A percentile compares a stretch with the other conserved stretches of the same genome.
phyloP scores from a whole-genome alignment of 2,797 vertebrate species.

The Anas bahamensis region DNA sequence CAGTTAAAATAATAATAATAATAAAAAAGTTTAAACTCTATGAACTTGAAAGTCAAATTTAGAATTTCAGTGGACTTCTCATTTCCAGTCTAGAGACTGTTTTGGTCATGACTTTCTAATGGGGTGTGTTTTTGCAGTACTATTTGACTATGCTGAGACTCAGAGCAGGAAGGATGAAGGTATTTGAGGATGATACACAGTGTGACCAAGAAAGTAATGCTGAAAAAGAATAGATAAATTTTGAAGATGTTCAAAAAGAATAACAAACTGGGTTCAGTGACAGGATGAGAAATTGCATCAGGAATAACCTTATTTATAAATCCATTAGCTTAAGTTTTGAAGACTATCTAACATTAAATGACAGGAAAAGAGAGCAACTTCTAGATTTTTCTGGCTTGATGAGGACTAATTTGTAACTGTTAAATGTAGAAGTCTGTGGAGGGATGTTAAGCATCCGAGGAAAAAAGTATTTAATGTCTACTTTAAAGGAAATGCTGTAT shows the following conservation, averaged over 20 bases:
- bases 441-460: not conserved
- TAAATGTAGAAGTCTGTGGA: not conserved
- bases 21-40: not conserved
- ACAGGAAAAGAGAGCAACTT: not conserved
- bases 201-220: not conserved
- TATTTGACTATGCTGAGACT: not conserved
- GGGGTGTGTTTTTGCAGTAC: not conserved
- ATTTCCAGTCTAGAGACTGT: not conserved
- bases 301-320: not conserved
- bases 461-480: not conserved
- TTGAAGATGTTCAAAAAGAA: not conserved
- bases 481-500: not conserved
- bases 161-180: not conserved
- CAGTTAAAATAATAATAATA: not conserved
- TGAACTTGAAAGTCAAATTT: not conserved
- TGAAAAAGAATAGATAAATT: not conserved
- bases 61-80: not conserved
- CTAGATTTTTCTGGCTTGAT: not conserved
- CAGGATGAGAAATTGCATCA: not conserved
- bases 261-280: not conserved
- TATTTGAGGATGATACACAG: not conserved
- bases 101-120: not conserved
- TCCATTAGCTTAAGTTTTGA: not conserved
- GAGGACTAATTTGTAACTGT: not conserved
- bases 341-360: not conserved